phyloP scores from a whole-genome alignment of 2,113 vertebrate genomes.

The Cranoglanis bouderius region DNA sequence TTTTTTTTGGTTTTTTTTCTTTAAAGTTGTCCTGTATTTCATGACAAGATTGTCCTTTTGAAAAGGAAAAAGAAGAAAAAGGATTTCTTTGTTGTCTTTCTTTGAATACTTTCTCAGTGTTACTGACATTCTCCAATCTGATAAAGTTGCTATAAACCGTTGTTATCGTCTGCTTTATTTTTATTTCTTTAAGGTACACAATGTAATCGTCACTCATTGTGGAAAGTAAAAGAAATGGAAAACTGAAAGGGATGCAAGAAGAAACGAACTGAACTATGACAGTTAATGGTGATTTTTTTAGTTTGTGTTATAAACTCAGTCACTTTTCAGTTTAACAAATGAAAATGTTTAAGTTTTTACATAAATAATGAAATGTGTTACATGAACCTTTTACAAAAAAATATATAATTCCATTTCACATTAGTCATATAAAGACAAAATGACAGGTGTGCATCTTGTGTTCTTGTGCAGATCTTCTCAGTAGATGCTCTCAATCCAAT shows the following conservation, averaged over 20 bases:
- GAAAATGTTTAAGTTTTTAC: neutral
- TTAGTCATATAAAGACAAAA: neutral
- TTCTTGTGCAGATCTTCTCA: neutral
- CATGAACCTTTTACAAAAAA: constrained; percentile 7
- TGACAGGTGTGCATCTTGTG: neutral
- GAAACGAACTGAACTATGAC: neutral
- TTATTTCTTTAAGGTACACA: neutral
- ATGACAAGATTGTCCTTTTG: constrained; percentile 6
- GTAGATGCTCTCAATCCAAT: neutral
- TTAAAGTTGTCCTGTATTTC: constrained; percentile 17
- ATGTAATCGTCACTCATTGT: neutral
- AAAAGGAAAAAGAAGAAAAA: constrained; percentile 18
- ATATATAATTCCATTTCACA: constrained; percentile 9
- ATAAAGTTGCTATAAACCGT: constrained; percentile 10
- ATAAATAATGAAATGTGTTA: neutral
- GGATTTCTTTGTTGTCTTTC: neutral
- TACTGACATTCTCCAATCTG: neutral
- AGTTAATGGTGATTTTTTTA: neutral
- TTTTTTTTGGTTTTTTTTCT: neutral
- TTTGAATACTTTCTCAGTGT: constrained; percentile 9
- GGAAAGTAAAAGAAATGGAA: neutral
- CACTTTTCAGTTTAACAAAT: neutral
- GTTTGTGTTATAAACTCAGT: constrained; percentile 9
- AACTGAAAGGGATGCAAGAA: neutral
- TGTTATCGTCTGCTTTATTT: neutral